A percentile compares a stretch with the other conserved stretches of the same genome.
phyloP scores from a whole-genome alignment of 1,140 invertebrate genomes.

The Drosophila pruinosa region DNA sequence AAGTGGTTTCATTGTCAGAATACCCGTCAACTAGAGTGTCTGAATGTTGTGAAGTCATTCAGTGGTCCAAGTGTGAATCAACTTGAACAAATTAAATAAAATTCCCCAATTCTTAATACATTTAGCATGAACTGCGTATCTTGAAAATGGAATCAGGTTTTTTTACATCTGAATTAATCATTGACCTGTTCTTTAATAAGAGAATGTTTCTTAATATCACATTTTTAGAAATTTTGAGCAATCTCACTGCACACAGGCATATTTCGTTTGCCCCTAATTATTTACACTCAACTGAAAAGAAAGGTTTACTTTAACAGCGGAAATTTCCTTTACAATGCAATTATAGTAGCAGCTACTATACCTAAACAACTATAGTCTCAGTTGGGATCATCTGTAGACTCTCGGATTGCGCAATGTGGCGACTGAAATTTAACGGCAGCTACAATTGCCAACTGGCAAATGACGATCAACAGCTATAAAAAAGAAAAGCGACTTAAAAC shows the following conservation, averaged over 20 bases:
- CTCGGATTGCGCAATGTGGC: slow-evolving; percentile 1
- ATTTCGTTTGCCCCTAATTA: too few relatives aligned
- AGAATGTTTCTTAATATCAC: not conserved
- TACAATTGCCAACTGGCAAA: slow-evolving; percentile 20
- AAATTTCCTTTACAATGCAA: too few relatives aligned
- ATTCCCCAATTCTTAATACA: not conserved
- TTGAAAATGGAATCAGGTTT: not conserved
- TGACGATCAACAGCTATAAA: slow-evolving; percentile 10
- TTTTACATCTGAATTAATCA: not conserved
- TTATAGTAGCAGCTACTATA: too few relatives aligned
- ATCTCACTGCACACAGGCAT: too few relatives aligned
- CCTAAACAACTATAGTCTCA: not conserved
- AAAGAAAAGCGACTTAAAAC: slow-evolving; percentile 17
- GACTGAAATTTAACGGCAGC: slow-evolving; percentile 31
- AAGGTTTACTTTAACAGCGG: too few relatives aligned
- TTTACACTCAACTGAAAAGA: too few relatives aligned
- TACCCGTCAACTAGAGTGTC: not conserved
- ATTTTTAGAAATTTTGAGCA: not conserved
- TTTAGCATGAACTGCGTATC: not conserved
- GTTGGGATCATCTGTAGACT: not conserved
- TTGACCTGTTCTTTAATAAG: not conserved
- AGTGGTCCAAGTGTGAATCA: slow-evolving; percentile 11
- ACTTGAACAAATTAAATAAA: not conserved
- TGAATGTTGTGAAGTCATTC: slow-evolving; percentile 9
- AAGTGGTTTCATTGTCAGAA: not conserved